phyloP scores from a whole-genome alignment of 2,888 invertebrate species.

The Sabatieria punctata region DNA sequence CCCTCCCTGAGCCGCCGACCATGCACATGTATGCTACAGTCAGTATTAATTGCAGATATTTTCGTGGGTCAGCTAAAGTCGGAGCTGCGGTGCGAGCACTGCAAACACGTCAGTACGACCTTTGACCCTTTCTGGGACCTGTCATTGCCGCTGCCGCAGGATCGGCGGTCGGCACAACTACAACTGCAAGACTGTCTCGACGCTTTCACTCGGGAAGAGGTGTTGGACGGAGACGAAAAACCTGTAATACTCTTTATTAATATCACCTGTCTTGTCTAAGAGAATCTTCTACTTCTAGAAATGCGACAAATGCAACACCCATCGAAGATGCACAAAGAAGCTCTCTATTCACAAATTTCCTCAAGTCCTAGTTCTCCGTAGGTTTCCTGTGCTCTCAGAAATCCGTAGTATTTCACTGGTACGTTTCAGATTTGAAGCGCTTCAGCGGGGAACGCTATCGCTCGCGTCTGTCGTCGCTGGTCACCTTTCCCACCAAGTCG shows the following conservation, averaged over 20 bases:
- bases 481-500: slow-evolving; percentile 59
- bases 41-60: slow-evolving; percentile 49
- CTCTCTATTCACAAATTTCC: slow-evolving; percentile 88
- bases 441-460: slow-evolving; percentile 76
- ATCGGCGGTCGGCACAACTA: not conserved
- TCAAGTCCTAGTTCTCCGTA: slow-evolving; percentile 71
- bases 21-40: too few species aligned
- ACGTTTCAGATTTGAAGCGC: slow-evolving; percentile 53
- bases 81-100: slow-evolving; percentile 66
- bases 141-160: slow-evolving; percentile 60
- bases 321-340: slow-evolving; percentile 76
- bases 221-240: slow-evolving; percentile 82
- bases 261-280: too few species aligned
- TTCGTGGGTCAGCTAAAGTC: slow-evolving; percentile 86
- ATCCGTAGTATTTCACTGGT: too few species aligned
- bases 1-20: too few species aligned
- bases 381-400: too few species aligned
- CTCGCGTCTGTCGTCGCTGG: slow-evolving; percentile 64
- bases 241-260: slow-evolving; percentile 49
- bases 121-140: slow-evolving; percentile 93
- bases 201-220: slow-evolving; percentile 74
- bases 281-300: too few species aligned
- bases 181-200: slow-evolving; percentile 72
- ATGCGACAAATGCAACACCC: slow-evolving; percentile 75
- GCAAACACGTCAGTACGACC: slow-evolving; percentile 72